Evolutionary conservation across 2,113 vertebrate species (phyloP), one percentile per base, ranked within the genome.

Genomic region (Muscicapa adusta): DNA sequence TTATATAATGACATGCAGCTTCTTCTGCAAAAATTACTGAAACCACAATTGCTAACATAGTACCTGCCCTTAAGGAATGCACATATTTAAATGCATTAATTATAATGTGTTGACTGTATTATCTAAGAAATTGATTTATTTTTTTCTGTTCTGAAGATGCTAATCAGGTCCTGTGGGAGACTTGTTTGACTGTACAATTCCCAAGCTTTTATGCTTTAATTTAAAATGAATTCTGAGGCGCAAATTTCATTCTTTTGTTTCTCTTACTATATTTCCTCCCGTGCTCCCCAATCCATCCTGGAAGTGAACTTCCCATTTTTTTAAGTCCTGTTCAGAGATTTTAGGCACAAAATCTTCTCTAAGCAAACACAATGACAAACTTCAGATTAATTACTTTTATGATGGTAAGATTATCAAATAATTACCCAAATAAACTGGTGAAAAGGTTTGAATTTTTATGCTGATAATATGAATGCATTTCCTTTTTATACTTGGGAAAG

Each of bases 61-160:
- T 80, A 72, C 65, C 70, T 92, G 36, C 72, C 93, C 76, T 91
- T 89, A 94, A 96, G 92, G 83, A 95, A 96, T 57, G 62, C 56
- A 88, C 54, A 62, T 68, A 88, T 78, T 97, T 97, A 94, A 92
- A 95, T 89, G 31, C 70, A 94, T 94, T 96, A 91, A 91, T 97
- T 95, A 93, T 79, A 91, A 88, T 75, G 18, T 86, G 45, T 93
- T 94, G 85, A 91, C 85, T 93, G 65, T 76, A 83, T 95, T 97
- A 92, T 74, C 84, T 85, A 86, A 89, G 51, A 94, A 92, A 90
- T 9, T 1, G 18, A 50, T 38, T 82, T 92, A 6, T 24, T 76
- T 60, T 86, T 86, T 86, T 78, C 42, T 43, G 61, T 81, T 89
- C 81, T 93, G 73, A 96, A 70, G 80, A 93, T 96, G 56, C 29